Percentiles rank a stretch among this genome's conserved stretches.
These are phyloP conservation scores for Xerus rutilus DNA, from an alignment of 2,797 vertebrate species.

Conservation along the genomic window DNA sequence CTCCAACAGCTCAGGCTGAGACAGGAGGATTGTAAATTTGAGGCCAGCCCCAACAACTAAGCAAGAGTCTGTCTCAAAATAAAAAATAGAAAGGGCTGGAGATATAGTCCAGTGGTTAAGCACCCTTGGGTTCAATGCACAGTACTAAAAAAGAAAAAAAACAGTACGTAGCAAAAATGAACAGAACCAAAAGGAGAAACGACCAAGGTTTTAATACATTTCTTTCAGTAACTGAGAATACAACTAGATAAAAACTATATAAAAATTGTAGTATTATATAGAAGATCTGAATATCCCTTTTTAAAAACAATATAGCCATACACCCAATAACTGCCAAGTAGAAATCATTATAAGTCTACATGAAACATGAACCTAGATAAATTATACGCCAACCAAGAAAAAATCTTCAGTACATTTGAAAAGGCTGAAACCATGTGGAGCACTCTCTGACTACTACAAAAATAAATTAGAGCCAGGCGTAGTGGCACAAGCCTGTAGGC, in stretches of 20 bases:
- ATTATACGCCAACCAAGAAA: constrained; percentile 5
- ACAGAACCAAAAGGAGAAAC: neutral
- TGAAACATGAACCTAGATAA: neutral
- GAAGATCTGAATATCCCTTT: neutral
- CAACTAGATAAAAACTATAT: neutral
- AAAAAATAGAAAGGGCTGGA: too few relatives aligned
- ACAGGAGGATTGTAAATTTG: too few relatives aligned
- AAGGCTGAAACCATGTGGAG: neutral
- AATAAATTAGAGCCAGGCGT: neutral
- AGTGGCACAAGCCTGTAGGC: too few relatives aligned
- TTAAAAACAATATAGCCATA: constrained; percentile 1
- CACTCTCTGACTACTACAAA: neutral
- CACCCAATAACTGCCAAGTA: neutral
- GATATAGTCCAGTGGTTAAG: too few relatives aligned
- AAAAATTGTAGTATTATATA: neutral
- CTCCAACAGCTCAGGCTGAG: too few relatives aligned
- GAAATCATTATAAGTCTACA: neutral
- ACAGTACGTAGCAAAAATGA: neutral
- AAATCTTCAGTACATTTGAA: neutral
- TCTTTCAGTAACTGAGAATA: constrained; percentile 7
- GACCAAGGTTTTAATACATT: neutral
- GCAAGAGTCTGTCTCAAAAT: too few relatives aligned
- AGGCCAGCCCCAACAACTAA: too few relatives aligned
- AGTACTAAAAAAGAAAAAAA: too few relatives aligned
- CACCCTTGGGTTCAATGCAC: neutral